Conservation (phyloP, 2,797 vertebrate genomes). For the Gorsachius magnificus region DNA sequence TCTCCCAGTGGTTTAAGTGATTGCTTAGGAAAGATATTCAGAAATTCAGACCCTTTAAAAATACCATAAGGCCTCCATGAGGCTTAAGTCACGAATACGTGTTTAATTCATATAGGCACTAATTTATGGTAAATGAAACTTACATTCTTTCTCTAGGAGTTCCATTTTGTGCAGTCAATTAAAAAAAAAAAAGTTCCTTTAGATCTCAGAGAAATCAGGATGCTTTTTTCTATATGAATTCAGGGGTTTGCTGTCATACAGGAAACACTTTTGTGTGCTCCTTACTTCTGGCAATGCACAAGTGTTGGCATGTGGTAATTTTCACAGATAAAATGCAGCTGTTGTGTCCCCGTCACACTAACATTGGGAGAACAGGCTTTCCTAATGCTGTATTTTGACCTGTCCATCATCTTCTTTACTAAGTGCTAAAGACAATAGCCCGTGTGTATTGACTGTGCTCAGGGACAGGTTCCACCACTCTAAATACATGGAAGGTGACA, state of each 20-base stretch:
- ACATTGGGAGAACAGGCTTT: neutral
- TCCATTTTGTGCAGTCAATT: neutral
- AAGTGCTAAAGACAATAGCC: neutral
- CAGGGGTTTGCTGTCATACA: fast-evolving
- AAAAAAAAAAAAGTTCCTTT: neutral
- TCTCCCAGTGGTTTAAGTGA: neutral
- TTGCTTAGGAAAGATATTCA: neutral
- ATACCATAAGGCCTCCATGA: neutral
- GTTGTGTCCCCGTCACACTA: neutral
- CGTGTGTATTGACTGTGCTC: neutral
- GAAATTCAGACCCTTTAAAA: neutral
- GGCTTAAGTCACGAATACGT: neutral
- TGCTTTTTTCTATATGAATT: neutral
- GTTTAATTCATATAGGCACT: neutral
- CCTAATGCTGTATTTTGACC: neutral
- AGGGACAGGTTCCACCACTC: neutral
- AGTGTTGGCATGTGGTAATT: neutral
- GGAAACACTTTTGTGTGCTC: neutral
- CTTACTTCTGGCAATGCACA: neutral
- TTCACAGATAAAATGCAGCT: neutral
- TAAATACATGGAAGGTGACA: neutral
- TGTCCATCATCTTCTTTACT: neutral
- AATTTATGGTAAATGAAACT: neutral
- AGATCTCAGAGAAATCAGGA: neutral
- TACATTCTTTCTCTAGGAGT: neutral